Conservation (phyloP, 2,113 vertebrate species). For the zebrafish (Danio rerio) region GRCz12tu NC_133192.1:16708001-16708500, state of each 20-base stretch:
- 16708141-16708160: constrained; percentile 40
- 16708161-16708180: constrained; percentile 24
- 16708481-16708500: no score
- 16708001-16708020: constrained; percentile 2
- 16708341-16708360: constrained; percentile 36
- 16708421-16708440: no score
- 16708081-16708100: not conserved
- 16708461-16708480: no score
- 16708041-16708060: not conserved
- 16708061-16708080: not conserved
- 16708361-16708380: constrained; percentile 48
- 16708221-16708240: not conserved
- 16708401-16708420: no score
- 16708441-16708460: no score
- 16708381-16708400: not conserved
- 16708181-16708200: constrained; percentile 1
- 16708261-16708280: not conserved
- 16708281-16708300: no score
- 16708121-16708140: constrained; percentile 37
- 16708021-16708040: constrained; percentile 2
- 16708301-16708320: not conserved
- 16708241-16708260: not conserved
- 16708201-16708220: not conserved
- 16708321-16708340: constrained; percentile 53
- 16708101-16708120: constrained; percentile 33